phyloP scores from a whole-genome alignment of 2,113 vertebrate genomes.

The Oxyura jamaicensis region DNA sequence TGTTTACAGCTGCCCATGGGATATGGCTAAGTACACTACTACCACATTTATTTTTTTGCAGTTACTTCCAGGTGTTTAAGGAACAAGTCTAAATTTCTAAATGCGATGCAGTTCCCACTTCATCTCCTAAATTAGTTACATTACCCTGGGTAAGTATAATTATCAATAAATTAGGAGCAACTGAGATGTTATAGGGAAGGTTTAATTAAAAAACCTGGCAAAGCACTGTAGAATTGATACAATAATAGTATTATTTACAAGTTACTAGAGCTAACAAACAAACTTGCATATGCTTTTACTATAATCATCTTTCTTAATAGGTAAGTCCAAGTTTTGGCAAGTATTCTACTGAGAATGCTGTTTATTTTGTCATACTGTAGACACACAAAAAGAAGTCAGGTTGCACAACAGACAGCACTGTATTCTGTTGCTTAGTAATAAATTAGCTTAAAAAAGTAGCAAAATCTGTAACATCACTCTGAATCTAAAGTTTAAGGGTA shows the following conservation, averaged over 20 bases:
- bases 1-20: constrained; percentile 23
- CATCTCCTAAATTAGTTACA: not conserved
- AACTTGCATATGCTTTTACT: not conserved
- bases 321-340: not conserved
- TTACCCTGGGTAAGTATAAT: not conserved
- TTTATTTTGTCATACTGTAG: not conserved
- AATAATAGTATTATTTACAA: not conserved
- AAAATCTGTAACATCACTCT: constrained; percentile 34
- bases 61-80: constrained; percentile 19
- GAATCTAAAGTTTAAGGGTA: constrained; percentile 33
- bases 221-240: not conserved
- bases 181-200: not conserved
- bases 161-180: not conserved
- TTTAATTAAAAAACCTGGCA: not conserved
- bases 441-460: not conserved
- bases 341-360: not conserved
- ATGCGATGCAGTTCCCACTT: not conserved
- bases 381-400: not conserved
- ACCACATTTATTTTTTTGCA: not conserved
- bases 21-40: not conserved
- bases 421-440: not conserved
- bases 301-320: not conserved
- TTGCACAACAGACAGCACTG: not conserved
- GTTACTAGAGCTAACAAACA: not conserved
- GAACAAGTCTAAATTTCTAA: constrained; percentile 12